Evolutionary conservation across 1,140 invertebrate genomes (phyloP), one percentile per base, ranked within the genome.

Genomic region (Pogonus chalceus): DNA sequence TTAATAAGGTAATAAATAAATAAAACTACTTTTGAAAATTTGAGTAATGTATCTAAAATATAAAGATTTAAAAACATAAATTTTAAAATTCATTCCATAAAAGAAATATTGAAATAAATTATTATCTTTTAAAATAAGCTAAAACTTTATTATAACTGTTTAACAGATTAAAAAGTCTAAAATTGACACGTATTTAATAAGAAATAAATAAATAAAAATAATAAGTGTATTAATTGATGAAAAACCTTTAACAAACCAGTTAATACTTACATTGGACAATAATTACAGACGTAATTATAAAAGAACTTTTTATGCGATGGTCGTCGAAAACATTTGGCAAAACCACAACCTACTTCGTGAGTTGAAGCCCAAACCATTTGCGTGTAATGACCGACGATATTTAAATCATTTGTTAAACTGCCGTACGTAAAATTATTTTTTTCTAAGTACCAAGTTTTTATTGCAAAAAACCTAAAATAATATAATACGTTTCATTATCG

Each of bases 211-310:
- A 20, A 23, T 48, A 39, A 20, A 53, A 48, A 26, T 10, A 39
- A 52, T 23, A 18, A 46, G 14, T 51, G 21, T 23, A 51, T 16
- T 14, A 20, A 10, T 7, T 22, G 20, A 26, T 51, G 23, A 50
- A 55, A 43, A 18, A 9, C 7, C 7, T 47, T 9, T 7, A 9
- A 20, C 7, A n/a, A n/a, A n/a, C n/a, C n/a, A n/a, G n/a, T n/a
- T 35, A 26, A 51, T 61, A 77, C 80, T 82, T 76, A 89, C 88
- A 79, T 81, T 1, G 88, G 88, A 67, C 87, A 90, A 67, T 91
- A 91, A 72, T 90, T 88, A 68, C 88, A 91, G n/a, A 91, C 80
- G 65, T 91, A 91, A 69, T 83, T 88, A 69, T 79, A 90, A 68
- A 82, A 90, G 2, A 79, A 76, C 51, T 71, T 72, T 35, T 79